phyloP scores from a whole-genome alignment of 2,797 vertebrate genomes.

The Esox masquinongy region DNA sequence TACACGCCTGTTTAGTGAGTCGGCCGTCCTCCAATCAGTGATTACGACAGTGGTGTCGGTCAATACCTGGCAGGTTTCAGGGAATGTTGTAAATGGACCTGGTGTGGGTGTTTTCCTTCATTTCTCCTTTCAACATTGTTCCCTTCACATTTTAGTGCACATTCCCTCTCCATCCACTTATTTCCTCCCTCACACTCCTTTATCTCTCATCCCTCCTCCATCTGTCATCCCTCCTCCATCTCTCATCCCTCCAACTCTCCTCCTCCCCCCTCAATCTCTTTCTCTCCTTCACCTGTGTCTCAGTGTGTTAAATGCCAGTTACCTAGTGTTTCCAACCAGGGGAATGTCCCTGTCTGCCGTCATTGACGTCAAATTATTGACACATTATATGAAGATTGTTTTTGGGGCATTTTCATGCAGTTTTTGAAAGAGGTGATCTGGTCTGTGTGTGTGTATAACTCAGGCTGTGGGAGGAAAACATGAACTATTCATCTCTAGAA shows the following conservation, averaged over 20 bases:
- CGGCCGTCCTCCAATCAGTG: constrained; percentile 6
- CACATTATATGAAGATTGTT: neutral
- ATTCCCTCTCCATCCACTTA: neutral
- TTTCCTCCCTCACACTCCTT: neutral
- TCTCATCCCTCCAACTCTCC: neutral
- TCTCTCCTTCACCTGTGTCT: constrained; percentile 33
- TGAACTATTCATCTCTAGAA: neutral
- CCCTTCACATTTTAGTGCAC: neutral
- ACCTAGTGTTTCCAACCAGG: constrained; percentile 14
- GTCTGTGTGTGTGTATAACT: no score
- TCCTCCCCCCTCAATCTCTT: constrained; percentile 29
- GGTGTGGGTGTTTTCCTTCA: constrained; percentile 26
- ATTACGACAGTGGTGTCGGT: constrained; percentile 24
- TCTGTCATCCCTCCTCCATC: constrained; percentile 19
- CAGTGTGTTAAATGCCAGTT: constrained; percentile 31
- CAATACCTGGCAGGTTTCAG: constrained; percentile 26
- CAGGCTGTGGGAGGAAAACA: neutral
- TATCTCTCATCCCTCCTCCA: neutral
- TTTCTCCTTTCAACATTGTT: neutral
- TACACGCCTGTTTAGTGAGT: neutral
- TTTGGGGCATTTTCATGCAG: neutral
- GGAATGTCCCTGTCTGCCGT: constrained; percentile 24
- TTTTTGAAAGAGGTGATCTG: neutral
- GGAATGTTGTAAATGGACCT: constrained; percentile 15
- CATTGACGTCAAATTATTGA: constrained; percentile 48